Base-by-base conservation (phyloP, 2,888 invertebrate species). In the Drosophila sordidula region DNA sequence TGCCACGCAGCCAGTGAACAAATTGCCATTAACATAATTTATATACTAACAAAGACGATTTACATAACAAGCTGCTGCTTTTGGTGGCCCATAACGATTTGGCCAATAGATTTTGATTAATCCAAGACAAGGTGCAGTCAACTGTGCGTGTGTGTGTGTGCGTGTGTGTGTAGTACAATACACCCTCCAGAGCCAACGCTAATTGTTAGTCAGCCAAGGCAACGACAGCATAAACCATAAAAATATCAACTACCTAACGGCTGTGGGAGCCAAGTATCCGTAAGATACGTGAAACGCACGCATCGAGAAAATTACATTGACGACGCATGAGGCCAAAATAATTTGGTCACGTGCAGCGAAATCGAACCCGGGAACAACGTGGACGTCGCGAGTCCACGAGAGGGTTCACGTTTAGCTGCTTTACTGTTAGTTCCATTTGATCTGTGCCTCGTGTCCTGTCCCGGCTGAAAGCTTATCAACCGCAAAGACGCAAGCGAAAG, bases 1-100 rank as follows among this genome's bases (percentile, higher is more conserved):
- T n/a, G n/a, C n/a, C n/a, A n/a, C n/a, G 3, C 32, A 1, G 8
- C 9, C 9, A 29, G 29, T 9, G 34, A 44, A 70, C 68, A 68
- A 78, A 85, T 85, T 85, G 82, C 54, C 58, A 87, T 82, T 79
- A 83, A 73, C 86, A 87, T 83, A 82, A 83, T 82, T 87, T 85
- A 83, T 83, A 65, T 77, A 65, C 64, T 54, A 59, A 57, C 51
- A 59, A 46, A 61, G 62, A 47, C 14, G 50, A 69, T 67, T 75
- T 66, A 62, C 63, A 68, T 68, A 70, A 68, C 78, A 66, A 59
- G 55, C 66, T 70, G 45, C 46, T 44, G 26, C 34, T 44, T 6
- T 29, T 36, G 18, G 41, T 51, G 39, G 32, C 22, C 42, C 34
- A 44, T 57, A 54, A 41, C 67, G 49, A 61, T 58, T 68, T 68